Conservation (phyloP, 2,797 vertebrate species). For the Borostomias antarcticus region DNA sequence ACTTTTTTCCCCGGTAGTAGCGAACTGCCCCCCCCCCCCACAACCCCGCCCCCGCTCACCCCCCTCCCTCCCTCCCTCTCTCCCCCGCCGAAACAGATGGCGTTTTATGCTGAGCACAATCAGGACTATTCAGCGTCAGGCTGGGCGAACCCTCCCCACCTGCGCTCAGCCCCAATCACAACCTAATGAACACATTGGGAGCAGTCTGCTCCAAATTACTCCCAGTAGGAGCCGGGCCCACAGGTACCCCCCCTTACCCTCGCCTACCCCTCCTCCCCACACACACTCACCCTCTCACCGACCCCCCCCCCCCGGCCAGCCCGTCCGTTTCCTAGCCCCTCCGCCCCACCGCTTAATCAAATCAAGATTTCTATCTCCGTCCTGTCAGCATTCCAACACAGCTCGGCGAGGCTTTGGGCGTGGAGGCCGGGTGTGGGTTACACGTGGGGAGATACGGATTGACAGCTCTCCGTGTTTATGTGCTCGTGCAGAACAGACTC, state of each 20-base stretch:
- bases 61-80: slow-evolving; percentile 44
- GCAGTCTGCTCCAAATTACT: slow-evolving; percentile 95
- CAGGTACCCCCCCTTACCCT: slow-evolving; percentile 79
- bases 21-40: slow-evolving; percentile 28
- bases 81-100: slow-evolving; percentile 87
- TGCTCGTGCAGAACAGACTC: slow-evolving; percentile 55
- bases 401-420: slow-evolving; percentile 49
- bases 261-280: slow-evolving; percentile 53
- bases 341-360: slow-evolving; percentile 84
- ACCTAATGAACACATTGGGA: slow-evolving; percentile 95
- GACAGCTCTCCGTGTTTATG: slow-evolving; percentile 68
- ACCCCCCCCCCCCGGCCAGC: slow-evolving; percentile 51
- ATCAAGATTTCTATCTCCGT: slow-evolving; percentile 83
- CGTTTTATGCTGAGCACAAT: slow-evolving; percentile 92
- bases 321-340: slow-evolving; percentile 63
- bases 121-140: slow-evolving; percentile 88
- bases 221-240: slow-evolving; percentile 88
- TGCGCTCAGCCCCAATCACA: slow-evolving; percentile 88
- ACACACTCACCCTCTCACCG: slow-evolving; percentile 60
- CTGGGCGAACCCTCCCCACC: slow-evolving; percentile 87
- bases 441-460: slow-evolving; percentile 61
- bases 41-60: slow-evolving; percentile 36
- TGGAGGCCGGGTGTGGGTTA: slow-evolving; percentile 70
- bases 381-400: slow-evolving; percentile 72
- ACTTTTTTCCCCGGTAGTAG: slow-evolving; percentile 57